phyloP scores from a whole-genome alignment of 2,888 invertebrate species.

The Lycophotia porphyrea region DNA sequence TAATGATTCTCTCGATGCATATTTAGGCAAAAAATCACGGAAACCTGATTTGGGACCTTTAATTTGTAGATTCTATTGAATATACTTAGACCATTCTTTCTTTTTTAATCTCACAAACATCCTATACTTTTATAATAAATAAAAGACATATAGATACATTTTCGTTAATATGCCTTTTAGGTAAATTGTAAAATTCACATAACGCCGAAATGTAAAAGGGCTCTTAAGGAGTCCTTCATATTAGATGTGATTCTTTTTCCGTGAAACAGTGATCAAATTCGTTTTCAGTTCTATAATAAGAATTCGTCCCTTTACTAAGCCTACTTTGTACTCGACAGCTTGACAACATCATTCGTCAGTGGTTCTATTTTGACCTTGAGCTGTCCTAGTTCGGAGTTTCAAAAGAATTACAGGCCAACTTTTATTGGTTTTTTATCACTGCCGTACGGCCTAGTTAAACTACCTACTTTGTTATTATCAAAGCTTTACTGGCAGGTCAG shows the following conservation, averaged over 20 bases:
- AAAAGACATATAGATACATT: no score
- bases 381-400: slow-evolving; percentile 1
- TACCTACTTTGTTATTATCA: slow-evolving; percentile 8
- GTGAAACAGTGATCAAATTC: neutral
- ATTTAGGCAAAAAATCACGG: no score
- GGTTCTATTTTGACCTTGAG: neutral
- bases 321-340: slow-evolving; percentile 9
- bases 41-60: no score
- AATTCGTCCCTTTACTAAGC: neutral
- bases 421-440: neutral
- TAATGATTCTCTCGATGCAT: no score
- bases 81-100: no score
- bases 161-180: no score
- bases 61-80: no score
- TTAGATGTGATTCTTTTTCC: slow-evolving; percentile 1
- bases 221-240: neutral
- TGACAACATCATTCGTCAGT: slow-evolving; percentile 11
- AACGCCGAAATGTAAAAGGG: no score
- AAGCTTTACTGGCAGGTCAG: neutral
- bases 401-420: neutral
- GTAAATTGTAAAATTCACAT: no score
- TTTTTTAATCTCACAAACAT: no score
- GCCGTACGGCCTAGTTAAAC: neutral
- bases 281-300: neutral
- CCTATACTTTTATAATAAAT: no score